Percentiles rank a stretch among this genome's conserved stretches.
Evolutionary conservation across 2,797 vertebrate genomes (phyloP).

Genomic region (Manis javanica): DNA sequence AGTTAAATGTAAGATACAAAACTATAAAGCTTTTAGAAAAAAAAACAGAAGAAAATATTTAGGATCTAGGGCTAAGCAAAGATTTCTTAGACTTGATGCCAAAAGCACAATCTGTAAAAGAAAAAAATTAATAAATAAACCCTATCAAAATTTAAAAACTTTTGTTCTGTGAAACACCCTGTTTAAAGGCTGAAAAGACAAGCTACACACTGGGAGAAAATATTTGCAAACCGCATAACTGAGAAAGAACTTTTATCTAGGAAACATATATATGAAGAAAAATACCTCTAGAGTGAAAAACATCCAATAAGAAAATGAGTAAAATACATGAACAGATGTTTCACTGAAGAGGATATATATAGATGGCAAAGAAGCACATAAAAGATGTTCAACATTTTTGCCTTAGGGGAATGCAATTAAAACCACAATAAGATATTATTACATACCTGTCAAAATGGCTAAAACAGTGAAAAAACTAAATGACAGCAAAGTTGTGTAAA

Average conservation of each 20-base stretch:
- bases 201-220: background rate
- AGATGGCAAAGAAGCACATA: background rate
- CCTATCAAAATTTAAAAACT: background rate
- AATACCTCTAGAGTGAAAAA: background rate
- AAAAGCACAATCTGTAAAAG: background rate
- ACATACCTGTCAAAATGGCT: background rate
- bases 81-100: background rate
- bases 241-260: background rate
- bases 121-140: background rate
- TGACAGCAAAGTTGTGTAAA: background rate
- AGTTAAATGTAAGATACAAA: background rate
- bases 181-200: background rate
- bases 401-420: background rate
- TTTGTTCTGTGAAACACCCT: background rate
- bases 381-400: background rate
- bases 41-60: background rate
- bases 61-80: background rate
- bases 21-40: background rate
- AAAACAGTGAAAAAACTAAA: background rate
- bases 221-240: background rate
- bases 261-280: background rate
- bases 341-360: background rate
- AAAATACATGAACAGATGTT: background rate
- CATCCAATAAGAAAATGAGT: background rate
- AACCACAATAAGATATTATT: background rate